phyloP scores from a whole-genome alignment of 1,140 invertebrate species.

The Proctacanthus coquilletti region DNA sequence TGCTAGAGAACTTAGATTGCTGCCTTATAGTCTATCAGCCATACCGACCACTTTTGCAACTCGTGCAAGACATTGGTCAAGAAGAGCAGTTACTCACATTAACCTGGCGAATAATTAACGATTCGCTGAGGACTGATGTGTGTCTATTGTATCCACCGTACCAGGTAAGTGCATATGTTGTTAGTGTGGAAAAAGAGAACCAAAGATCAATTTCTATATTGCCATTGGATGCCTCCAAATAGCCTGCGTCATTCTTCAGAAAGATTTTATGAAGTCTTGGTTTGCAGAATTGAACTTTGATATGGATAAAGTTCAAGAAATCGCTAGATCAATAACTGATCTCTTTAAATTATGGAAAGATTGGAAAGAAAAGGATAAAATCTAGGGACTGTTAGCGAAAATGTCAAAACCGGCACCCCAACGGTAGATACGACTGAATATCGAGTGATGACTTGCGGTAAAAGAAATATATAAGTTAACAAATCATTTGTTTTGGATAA shows the following conservation, averaged over 20 bases:
- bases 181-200: no score
- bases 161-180: slow-evolving; percentile 81
- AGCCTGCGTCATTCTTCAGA: slow-evolving; percentile 89
- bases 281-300: slow-evolving; percentile 97
- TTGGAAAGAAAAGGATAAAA: slow-evolving; percentile 98
- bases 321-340: slow-evolving; percentile 81
- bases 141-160: slow-evolving; percentile 94
- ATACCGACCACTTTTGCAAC: slow-evolving; percentile 78
- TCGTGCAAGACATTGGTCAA: slow-evolving; percentile 81
- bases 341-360: slow-evolving; percentile 95
- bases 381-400: slow-evolving; percentile 75
- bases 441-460: no score
- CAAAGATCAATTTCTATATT: no score
- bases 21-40: slow-evolving; percentile 98
- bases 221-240: slow-evolving; percentile 79
- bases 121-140: slow-evolving; percentile 91
- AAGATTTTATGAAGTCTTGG: slow-evolving; percentile 85
- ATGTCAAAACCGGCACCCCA: slow-evolving; percentile 91
- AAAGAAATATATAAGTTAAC: no score
- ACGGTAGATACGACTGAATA: no score
- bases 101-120: slow-evolving; percentile 94
- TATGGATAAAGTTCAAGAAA: slow-evolving; percentile 96
- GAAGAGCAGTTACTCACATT: slow-evolving; percentile 80
- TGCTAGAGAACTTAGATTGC: slow-evolving; percentile 96
- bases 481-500: no score